These are phyloP conservation scores for Echinarachnius parma DNA, from an alignment of 53 echinoderm and acorn worm species.

Conservation along the genomic window DNA sequence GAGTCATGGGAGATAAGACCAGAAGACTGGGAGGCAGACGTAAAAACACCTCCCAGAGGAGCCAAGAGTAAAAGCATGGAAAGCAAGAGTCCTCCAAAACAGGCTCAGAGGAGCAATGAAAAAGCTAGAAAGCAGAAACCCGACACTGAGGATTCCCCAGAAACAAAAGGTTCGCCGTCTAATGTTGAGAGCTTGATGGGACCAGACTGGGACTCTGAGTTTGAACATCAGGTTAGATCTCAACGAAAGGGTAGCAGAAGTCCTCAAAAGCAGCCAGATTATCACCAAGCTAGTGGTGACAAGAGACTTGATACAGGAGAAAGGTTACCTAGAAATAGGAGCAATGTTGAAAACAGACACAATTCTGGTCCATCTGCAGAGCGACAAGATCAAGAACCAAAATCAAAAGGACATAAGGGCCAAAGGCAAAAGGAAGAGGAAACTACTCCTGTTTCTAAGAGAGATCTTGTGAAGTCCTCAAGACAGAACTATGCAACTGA, in stretches of 20 bases:
- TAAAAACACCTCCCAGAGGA: not conserved
- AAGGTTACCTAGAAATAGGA: not conserved
- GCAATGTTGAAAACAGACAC: not conserved
- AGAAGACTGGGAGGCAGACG: slow-evolving; percentile 33
- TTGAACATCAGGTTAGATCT: slow-evolving; percentile 18
- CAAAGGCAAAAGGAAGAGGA: not conserved
- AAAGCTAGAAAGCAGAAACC: slow-evolving; percentile 2
- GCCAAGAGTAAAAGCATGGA: not conserved
- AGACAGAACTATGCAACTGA: slow-evolving; percentile 33
- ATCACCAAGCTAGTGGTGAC: not conserved
- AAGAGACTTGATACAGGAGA: slow-evolving; percentile 8
- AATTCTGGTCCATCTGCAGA: not conserved
- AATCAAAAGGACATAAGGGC: not conserved
- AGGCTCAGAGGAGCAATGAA: not conserved
- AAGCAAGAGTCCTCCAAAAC: not conserved
- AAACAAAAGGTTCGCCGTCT: not conserved
- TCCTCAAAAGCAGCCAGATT: not conserved
- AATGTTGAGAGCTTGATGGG: slow-evolving; percentile 23
- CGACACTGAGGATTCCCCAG: not conserved
- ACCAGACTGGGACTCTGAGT: slow-evolving; percentile 26
- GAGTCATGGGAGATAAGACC: slow-evolving; percentile 38
- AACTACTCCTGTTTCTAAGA: not conserved
- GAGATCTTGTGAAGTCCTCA: slow-evolving; percentile 34
- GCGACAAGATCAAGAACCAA: slow-evolving; percentile 4
- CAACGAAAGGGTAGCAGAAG: slow-evolving; percentile 14